A percentile compares a stretch with the other conserved stretches of the same genome.
These are phyloP conservation scores for Acrobasis suavella DNA, from an alignment of 2,888 invertebrate species.

Conservation along the genomic window DNA sequence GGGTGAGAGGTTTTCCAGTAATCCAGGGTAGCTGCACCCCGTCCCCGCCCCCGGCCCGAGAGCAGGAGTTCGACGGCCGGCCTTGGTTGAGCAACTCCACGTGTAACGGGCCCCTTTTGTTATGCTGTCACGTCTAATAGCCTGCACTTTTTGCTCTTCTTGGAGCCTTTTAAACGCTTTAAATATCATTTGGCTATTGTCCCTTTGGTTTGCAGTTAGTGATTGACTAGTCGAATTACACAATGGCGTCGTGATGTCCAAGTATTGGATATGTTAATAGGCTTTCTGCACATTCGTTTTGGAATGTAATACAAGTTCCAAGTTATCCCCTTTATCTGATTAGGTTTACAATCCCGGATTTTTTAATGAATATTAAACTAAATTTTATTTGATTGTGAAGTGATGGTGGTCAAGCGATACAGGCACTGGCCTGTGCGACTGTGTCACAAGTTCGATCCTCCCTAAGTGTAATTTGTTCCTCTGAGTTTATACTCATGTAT, in stretches of 20 bases:
- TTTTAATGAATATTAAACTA: neutral
- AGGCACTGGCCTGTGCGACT: no score
- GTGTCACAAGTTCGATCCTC: no score
- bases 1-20: neutral
- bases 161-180: neutral
- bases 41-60: neutral
- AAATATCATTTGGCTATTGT: neutral
- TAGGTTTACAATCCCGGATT: no score
- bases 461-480: no score
- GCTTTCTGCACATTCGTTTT: no score
- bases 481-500: no score
- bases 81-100: slow-evolving; percentile 13
- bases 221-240: neutral
- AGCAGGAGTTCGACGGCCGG: slow-evolving; percentile 20
- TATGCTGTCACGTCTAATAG: neutral
- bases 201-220: neutral
- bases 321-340: no score
- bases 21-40: neutral
- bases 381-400: neutral
- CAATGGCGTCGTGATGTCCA: neutral
- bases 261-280: neutral
- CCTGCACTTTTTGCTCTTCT: slow-evolving; percentile 6
- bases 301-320: no score
- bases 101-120: slow-evolving; percentile 19
- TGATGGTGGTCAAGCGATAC: no score